Conservation (phyloP, 2,797 vertebrate genomes). For the Halcyon badia region DNA sequence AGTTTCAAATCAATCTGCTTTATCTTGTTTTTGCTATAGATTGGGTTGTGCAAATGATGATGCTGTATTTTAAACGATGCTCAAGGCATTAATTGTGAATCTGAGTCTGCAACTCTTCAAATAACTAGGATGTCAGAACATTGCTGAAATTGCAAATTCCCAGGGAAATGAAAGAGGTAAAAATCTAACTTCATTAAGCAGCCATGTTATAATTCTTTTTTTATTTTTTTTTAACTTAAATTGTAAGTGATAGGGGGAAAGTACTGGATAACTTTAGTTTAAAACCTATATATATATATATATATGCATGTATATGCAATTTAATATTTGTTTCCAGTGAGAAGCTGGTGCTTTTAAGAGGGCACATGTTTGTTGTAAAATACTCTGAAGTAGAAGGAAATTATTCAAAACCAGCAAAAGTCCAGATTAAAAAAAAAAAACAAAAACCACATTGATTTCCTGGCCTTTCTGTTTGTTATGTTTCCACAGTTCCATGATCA, state of each 20-base stretch:
- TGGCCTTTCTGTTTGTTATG: background rate
- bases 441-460: rapidly evolving
- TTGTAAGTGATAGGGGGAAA: background rate
- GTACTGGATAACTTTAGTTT: background rate
- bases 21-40: background rate
- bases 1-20: background rate
- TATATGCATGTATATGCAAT: background rate
- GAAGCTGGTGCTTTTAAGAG: background rate
- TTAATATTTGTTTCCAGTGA: background rate
- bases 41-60: background rate
- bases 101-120: background rate
- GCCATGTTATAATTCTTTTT: background rate
- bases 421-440: background rate
- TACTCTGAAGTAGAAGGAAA: background rate
- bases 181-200: background rate
- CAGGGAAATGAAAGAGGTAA: background rate
- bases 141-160: background rate
- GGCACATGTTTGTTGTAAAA: background rate
- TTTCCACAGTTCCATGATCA: background rate
- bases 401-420: background rate
- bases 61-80: background rate
- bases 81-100: background rate
- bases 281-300: background rate
- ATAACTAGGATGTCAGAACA: background rate
- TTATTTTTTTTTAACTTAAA: background rate